Conservation (phyloP, 1,140 invertebrate species). For the Parasteatoda tepidariorum region DNA sequence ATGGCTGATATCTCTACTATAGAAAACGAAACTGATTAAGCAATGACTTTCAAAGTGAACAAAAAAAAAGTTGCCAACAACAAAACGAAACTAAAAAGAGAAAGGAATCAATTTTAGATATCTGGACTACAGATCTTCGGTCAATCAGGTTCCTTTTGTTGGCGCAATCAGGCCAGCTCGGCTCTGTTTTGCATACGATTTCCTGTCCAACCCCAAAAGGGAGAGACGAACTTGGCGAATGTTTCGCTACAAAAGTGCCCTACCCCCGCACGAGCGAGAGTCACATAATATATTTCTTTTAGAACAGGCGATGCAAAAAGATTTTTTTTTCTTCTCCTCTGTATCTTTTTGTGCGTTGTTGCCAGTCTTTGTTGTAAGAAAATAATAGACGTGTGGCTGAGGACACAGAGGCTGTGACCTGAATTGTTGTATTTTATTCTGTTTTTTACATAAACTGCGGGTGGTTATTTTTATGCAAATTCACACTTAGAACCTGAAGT, state of each 20-base stretch:
- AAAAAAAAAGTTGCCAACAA: background rate
- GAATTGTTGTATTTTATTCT: too few species aligned
- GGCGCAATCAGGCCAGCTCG: background rate
- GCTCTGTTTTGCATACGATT: conserved; percentile 33
- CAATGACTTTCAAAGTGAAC: background rate
- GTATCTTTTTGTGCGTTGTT: background rate
- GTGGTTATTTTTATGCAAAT: too few species aligned
- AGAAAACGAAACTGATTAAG: background rate
- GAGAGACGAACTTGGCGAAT: background rate
- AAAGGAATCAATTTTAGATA: background rate
- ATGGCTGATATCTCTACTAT: background rate
- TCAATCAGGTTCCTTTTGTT: conserved; percentile 38
- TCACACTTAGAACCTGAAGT: too few species aligned
- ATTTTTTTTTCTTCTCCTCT: background rate
- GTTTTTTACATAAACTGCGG: too few species aligned
- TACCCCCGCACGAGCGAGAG: background rate
- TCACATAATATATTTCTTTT: background rate
- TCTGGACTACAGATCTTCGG: conserved; percentile 1
- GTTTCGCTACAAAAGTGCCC: background rate
- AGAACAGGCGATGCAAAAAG: too few species aligned
- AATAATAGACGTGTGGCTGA: too few species aligned
- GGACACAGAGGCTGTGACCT: too few species aligned
- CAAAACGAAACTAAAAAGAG: background rate
- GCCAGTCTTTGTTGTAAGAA: too few species aligned
- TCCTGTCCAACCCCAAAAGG: background rate